Evolutionary conservation across 2,797 vertebrate species (phyloP).

Genomic region (Enteromius treurensis): DNA sequence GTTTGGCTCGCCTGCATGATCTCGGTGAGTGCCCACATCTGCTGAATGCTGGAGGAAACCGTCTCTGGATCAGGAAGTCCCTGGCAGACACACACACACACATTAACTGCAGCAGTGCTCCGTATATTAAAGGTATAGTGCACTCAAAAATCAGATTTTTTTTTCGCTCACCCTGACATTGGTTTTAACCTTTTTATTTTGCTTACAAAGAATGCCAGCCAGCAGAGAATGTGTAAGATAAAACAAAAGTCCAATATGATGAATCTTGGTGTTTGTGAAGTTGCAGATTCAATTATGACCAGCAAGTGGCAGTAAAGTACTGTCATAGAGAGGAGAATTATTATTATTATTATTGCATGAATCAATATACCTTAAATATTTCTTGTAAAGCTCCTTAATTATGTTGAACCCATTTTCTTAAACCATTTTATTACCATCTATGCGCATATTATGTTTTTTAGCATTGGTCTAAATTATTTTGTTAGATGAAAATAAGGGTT

Average conservation of each 20-base stretch:
- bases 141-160: not conserved
- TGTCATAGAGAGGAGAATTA: not conserved
- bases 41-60: constrained; percentile 91
- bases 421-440: not conserved
- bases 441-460: not conserved
- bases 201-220: not conserved
- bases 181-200: not conserved
- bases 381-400: not conserved
- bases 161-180: not conserved
- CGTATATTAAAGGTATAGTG: not conserved
- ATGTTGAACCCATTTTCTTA: not conserved
- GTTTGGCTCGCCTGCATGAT: constrained; percentile 90
- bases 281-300: constrained; percentile 13
- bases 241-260: not conserved
- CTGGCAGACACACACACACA: constrained; percentile 65
- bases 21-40: constrained; percentile 96
- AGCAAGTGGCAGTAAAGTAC: constrained; percentile 27
- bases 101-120: not conserved
- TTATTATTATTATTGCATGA: not conserved
- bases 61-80: constrained; percentile 87
- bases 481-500: not conserved
- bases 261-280: not conserved
- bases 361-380: not conserved
- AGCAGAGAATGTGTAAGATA: not conserved
- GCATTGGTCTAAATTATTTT: not conserved